Base-by-base conservation (phyloP, 2,888 invertebrate species). In the Drosophila neutralis region DNA sequence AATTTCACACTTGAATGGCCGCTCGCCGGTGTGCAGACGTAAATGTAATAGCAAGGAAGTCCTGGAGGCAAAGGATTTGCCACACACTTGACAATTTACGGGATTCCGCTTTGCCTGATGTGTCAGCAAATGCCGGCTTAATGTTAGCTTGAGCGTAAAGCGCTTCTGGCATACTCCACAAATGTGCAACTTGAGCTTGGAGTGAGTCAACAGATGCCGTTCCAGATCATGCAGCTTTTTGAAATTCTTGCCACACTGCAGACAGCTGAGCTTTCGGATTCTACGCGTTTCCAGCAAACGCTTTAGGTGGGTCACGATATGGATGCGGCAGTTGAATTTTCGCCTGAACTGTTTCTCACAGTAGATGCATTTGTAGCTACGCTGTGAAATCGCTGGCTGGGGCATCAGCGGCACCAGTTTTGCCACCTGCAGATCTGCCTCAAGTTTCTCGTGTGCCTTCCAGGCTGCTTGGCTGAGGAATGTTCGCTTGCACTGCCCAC, bases 11-110 rank as follows among this genome's bases (percentile, higher is more conserved):
- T 75, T 68, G 66, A 91, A 91, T 0, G 91, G 92, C 4, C 80
- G 84, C 15, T 87, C 88, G 0, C 91, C 90, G 0, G 91, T 92
- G 60, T 92, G 92, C 45, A 92, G 67, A 2, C 45, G 45, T 21
- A 49, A 49, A 49, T 49, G 49, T 10, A 91, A 48, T 18, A 78
- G 80, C 4, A 92, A 70, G 2, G 89, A 87, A n/a, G 90, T 82
- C 27, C 73, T 79, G 0, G 88, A 81, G 1, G 85, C 64, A 73
- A 88, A 92, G 18, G 71, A 62, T 65, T 86, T 91, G 3, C 86
- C 90, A 69, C 78, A 78, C 10, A 78, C 81, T 40, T 78, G 78
- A 21, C 81, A 78, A 35, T 64, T 63, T 10, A 77, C n/a, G 4
- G n/a, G 18, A 8, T 15, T 29, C 0, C 73, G 68, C 4, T 63